These are phyloP conservation scores for Idris sp. DNA, from an alignment of 1,140 invertebrate species.

Conservation along the genomic window DNA sequence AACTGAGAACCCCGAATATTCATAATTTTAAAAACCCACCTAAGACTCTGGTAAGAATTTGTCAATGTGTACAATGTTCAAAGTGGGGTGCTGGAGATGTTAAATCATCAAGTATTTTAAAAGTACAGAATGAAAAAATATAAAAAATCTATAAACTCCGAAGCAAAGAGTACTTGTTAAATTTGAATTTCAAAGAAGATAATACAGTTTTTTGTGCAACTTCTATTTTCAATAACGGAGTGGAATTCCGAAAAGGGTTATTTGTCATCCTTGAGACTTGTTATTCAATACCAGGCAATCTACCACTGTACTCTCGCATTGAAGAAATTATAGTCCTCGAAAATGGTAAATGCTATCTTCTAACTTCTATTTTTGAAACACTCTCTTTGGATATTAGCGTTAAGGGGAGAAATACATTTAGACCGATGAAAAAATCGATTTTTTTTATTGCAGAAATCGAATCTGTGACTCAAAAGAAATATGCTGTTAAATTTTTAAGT, in stretches of 20 bases:
- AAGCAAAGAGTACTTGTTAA: conserved; percentile 23
- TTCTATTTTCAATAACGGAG: conserved; percentile 32
- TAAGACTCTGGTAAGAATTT: conserved; percentile 10
- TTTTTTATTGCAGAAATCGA: too few relatives aligned
- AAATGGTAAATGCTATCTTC: conserved; percentile 5
- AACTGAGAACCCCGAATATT: conserved; percentile 18
- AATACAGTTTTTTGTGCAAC: conserved; percentile 33
- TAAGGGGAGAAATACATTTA: too few relatives aligned
- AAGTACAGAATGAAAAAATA: conserved; percentile 20
- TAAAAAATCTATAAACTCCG: conserved; percentile 5
- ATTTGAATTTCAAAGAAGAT: conserved; percentile 26
- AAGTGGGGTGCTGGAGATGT: conserved; percentile 11
- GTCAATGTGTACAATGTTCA: conserved; percentile 10
- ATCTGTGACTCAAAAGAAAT: too few relatives aligned
- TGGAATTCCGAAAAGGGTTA: conserved; percentile 42
- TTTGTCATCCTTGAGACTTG: conserved; percentile 27
- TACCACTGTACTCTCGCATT: conserved; percentile 13
- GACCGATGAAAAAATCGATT: too few relatives aligned
- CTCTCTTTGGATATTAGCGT: conserved; percentile 5
- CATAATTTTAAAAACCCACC: conserved; percentile 31
- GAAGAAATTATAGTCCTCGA: conserved; percentile 15
- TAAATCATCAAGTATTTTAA: background rate
- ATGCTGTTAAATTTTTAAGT: too few relatives aligned
- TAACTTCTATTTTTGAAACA: conserved; percentile 2
- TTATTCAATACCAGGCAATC: conserved; percentile 13